Conservation (phyloP, 1,140 invertebrate genomes). For the Lutraria rhynchaena region DNA sequence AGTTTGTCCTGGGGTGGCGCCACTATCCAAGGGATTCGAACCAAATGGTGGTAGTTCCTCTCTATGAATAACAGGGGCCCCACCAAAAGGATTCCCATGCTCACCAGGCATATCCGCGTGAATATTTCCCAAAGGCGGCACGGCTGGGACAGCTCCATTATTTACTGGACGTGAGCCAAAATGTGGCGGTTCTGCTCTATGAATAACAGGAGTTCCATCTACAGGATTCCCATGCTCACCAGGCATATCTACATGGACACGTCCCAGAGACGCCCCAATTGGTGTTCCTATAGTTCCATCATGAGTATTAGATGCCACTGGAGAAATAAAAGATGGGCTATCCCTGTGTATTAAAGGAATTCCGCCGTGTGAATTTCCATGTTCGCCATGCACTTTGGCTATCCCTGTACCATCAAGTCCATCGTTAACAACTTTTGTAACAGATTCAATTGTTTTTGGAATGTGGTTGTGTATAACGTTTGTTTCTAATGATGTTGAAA, state of each 20-base stretch:
- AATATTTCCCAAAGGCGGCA: background rate
- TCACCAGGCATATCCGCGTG: constrained; percentile 30
- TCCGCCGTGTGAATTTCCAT: no score
- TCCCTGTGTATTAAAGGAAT: background rate
- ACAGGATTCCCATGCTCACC: constrained; percentile 14
- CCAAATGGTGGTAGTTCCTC: no score
- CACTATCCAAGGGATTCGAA: no score
- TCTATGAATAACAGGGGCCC: background rate
- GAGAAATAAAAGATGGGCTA: background rate
- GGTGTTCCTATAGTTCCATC: no score
- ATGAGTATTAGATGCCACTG: no score
- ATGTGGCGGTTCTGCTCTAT: background rate
- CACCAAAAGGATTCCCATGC: constrained; percentile 2
- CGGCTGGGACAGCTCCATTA: background rate
- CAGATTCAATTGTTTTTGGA: no score
- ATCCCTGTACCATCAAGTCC: no score
- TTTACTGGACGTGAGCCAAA: no score
- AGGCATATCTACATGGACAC: constrained; percentile 24
- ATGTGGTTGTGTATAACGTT: no score
- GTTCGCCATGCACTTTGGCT: no score
- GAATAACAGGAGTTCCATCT: background rate
- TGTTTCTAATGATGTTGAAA: no score
- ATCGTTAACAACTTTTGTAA: no score
- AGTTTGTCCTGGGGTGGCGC: background rate
- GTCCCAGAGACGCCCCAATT: background rate